Evolutionary conservation across 2,888 invertebrate species (phyloP), one percentile per base, ranked within the genome.

Genomic region (Lepidochrysops patricia): DNA sequence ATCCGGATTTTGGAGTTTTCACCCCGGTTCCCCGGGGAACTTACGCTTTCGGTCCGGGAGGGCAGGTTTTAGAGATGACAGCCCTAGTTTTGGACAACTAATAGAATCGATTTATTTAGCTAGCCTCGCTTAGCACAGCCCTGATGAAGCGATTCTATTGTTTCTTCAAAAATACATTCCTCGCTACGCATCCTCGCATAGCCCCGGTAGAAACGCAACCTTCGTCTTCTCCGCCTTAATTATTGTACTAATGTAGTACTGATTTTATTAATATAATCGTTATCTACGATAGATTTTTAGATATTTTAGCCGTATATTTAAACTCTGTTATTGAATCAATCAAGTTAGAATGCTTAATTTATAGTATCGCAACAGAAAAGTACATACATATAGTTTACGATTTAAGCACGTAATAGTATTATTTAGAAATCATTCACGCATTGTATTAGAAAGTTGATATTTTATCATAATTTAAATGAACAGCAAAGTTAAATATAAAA

Each of bases 401-500:
- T 9, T 19, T 19, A 43, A 43, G 25, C 35, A 50, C 57, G 29
- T 15, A 26, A 37, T 61, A 34, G 26, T 48, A 50, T 34, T 58
- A 60, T 50, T 34, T 35, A 58, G 25, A 13, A 58, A 32, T 54
- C 54, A 1, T 32, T 15, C 6, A 19, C 54, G 2, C 15, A 54
- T 19, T 15, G 54, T 54, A 54, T 54, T 52, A 54, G 32, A 32
- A 29, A 54, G 29, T 19, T 54, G 19, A 32, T 54, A 43, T 54
- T 4, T 54, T 29, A 54, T 32, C 12, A 29, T 9, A 54, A 19
- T 54, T 54, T 32, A 54, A 12, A 2, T 29, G 5, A 26, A 50
- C n/a, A 26, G 29, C 54, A 54, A 15, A 29, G 19, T 26, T 48
- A 4, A 49, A 5, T 12, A 37, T 37, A n/a, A n/a, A n/a, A n/a